Base-by-base conservation (phyloP, 2,113 vertebrate species). In the Osmerus mordax region DNA sequence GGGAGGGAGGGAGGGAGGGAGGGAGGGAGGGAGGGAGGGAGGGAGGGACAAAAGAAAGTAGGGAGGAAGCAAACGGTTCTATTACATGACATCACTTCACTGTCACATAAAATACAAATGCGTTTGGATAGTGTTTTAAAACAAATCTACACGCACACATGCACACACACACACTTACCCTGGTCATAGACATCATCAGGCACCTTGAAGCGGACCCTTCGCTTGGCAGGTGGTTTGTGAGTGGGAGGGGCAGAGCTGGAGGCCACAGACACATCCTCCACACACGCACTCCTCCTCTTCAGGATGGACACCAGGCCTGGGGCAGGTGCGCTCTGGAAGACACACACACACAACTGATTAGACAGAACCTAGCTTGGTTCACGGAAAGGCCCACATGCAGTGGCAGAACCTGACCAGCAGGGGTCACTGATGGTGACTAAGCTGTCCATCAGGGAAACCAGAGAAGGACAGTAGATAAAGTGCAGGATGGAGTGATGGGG, bases 301-400 rank as follows among this genome's bases (percentile, higher is more conserved):
- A 99, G 79, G 84, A 99, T 99, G 58, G 97, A 99, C 55, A 99
- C 94, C 71, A 99, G 80, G 2, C 96, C 96, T 79, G 94, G 91
- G 0, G 93, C 88, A 54, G 95, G 96, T 54, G 88, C 86, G 25
- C 91, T 90, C 97, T 99, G 79, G 70, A 68, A 12, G 14, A 51
- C 62, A 41, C 13, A 62, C 58, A 63, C 55, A 51, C 29, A 52
- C 29, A 4, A 59, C 13, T 59, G 19, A n/a, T 18, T 65, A 65
- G 64, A 65, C 28, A 19, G n/a, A 47, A 47, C 9, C 41, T 6
- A 36, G 32, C 32, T 36, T 7, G 32, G 32, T 36, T 36, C 4
- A 36, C 32, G 5, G 32, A 36, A 36, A 47, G 7, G 41, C 2
- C 41, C 41, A 47, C 41, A 5, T 47, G 41, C 41, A 47, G 9